Conservation (phyloP, 2,797 vertebrate genomes). For the Rhincodon typus region DNA sequence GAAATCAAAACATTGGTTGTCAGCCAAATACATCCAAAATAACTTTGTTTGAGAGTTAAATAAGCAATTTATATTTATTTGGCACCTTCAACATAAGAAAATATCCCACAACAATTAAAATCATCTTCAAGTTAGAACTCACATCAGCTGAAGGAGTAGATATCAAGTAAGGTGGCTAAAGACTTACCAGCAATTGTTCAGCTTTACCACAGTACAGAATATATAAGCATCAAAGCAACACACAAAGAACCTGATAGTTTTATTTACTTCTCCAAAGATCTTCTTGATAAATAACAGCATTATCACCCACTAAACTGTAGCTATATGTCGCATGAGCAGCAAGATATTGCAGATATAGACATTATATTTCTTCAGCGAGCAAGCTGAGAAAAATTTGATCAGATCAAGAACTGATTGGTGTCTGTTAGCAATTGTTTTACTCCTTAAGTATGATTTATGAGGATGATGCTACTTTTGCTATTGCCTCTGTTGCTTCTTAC, state of each 20-base stretch:
- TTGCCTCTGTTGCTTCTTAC: neutral
- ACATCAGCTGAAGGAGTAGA: neutral
- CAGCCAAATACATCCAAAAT: neutral
- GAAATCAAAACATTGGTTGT: neutral
- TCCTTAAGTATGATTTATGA: neutral
- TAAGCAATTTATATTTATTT: neutral
- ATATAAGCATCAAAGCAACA: neutral
- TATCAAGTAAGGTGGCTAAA: neutral
- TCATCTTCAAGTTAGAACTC: neutral
- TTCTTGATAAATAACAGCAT: neutral
- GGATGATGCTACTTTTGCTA: neutral
- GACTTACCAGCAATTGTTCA: neutral
- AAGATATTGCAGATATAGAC: accelerated
- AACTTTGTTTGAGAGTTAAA: neutral
- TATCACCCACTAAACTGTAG: neutral
- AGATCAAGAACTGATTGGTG: neutral
- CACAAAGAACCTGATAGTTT: neutral
- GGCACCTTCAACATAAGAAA: neutral
- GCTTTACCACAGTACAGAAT: neutral
- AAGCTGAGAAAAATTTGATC: neutral
- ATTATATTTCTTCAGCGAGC: neutral
- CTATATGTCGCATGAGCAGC: accelerated
- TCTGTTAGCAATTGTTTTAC: neutral
- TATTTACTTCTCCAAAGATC: neutral
- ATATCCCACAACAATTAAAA: neutral